phyloP scores from a whole-genome alignment of 2,888 invertebrate species.

The Gandaritis pyraliata region DNA sequence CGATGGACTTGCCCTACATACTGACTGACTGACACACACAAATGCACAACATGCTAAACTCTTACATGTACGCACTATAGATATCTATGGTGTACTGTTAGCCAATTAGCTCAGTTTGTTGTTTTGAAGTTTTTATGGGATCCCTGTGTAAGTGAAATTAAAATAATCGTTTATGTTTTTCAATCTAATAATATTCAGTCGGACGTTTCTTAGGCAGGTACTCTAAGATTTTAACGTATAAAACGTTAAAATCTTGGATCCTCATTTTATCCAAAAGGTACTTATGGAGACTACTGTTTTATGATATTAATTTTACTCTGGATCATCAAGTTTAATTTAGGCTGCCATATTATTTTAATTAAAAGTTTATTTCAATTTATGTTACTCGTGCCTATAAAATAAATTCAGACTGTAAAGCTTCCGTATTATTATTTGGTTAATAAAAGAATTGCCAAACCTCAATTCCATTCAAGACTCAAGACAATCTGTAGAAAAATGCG shows the following conservation, averaged over 20 bases:
- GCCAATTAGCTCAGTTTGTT: constrained; percentile 14
- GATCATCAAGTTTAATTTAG: no score
- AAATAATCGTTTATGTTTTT: background rate
- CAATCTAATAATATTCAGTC: background rate
- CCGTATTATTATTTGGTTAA: background rate
- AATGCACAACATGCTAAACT: constrained; percentile 31
- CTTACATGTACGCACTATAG: constrained; percentile 1
- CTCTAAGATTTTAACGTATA: no score
- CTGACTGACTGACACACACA: constrained; percentile 43
- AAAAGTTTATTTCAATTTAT: no score
- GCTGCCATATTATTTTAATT: no score
- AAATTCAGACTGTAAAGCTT: no score
- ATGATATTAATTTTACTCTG: no score
- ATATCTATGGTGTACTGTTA: background rate
- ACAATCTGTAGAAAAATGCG: constrained; percentile 42
- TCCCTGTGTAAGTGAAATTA: no score
- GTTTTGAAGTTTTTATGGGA: background rate
- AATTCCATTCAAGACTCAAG: constrained; percentile 9
- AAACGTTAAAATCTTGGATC: no score
- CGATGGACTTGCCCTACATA: constrained; percentile 58
- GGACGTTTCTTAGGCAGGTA: no score
- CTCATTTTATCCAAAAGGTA: no score
- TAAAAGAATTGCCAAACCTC: background rate
- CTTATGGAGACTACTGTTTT: no score
- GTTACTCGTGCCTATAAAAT: no score